Base-by-base conservation (phyloP, 2,888 invertebrate species). In the Dichetophora obliterata region DNA sequence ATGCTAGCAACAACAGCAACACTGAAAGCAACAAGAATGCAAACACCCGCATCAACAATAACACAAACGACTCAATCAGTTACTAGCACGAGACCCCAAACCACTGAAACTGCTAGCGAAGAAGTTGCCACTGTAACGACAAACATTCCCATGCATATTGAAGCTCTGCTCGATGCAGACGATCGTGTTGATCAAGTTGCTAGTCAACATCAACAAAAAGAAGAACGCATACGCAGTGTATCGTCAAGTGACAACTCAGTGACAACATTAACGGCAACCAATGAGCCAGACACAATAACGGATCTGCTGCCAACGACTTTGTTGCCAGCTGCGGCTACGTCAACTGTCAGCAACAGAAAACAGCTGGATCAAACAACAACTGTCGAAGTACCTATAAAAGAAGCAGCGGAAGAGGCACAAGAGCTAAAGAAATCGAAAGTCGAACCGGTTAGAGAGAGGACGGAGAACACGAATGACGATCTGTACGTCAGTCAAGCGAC, bases 341-440 rank as follows among this genome's bases (percentile, higher is more conserved):
- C 81, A n/a, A 73, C 81, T 22, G 11, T 71, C 5, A 27, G 11
- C 37, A 27, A n/a, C 37, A 68, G 52, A 54, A 19, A 69, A n/a
- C 74, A 81, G 75, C 76, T 82, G 71, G 81, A 81, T 54, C 82
- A 82, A 48, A 83, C 83, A 3, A 83, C 82, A 8, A 71, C 79
- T 31, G 76, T 79, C 75, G 80, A 80, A 54, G 54, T 69, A 61
- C n/a, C 68, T 24, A 14, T n/a, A n/a, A 31, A 31, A 31, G 24
- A 16, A 72, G n/a, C 27, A 73, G 48, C 24, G 59, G 48, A 48
- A 63, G 82, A 82, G 74, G 77, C 82, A 54, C 57, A 65, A 50
- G 27, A 14, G 27, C 50, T 24, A 48, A n/a, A 85, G 84, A 86
- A 86, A 87, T 85, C 84, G 87, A 86, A 87, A 86, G 86, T 87